Conservation (phyloP, 2,113 vertebrate species). For the Pangasianodon gigas region DNA sequence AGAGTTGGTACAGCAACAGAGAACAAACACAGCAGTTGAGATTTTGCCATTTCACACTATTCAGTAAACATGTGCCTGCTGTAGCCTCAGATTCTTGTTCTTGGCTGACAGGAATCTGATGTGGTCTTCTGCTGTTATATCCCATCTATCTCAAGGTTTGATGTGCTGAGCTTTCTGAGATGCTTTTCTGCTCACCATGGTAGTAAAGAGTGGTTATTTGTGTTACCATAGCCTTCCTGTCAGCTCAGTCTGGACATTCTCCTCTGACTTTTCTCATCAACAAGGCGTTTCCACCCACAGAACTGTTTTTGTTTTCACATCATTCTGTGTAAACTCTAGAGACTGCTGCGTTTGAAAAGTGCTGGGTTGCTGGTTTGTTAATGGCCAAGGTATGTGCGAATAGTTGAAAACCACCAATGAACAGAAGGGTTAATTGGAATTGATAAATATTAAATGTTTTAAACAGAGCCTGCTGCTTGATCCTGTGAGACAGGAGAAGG, state of each 20-base stretch:
- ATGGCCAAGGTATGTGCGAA: background rate
- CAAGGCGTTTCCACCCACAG: background rate
- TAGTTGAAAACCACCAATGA: background rate
- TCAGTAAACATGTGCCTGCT: background rate
- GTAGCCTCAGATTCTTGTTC: background rate
- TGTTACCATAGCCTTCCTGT: background rate
- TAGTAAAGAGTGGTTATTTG: background rate
- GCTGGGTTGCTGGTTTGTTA: background rate
- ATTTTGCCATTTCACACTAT: background rate
- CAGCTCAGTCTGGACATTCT: background rate
- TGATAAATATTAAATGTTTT: constrained; percentile 6
- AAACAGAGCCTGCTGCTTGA: constrained; percentile 16
- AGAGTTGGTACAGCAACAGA: background rate
- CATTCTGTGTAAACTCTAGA: background rate
- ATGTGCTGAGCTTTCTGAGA: background rate
- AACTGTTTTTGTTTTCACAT: background rate
- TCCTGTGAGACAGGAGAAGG: constrained; percentile 5
- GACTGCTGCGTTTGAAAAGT: background rate
- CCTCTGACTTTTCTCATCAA: background rate
- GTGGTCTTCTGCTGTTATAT: background rate
- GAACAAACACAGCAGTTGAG: background rate
- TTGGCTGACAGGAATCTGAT: background rate
- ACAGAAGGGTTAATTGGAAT: background rate
- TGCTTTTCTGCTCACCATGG: background rate
- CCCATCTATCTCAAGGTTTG: background rate